These are phyloP conservation scores for Pterocles gutturalis DNA, from an alignment of 2,113 vertebrate species.

Conservation along the genomic window DNA sequence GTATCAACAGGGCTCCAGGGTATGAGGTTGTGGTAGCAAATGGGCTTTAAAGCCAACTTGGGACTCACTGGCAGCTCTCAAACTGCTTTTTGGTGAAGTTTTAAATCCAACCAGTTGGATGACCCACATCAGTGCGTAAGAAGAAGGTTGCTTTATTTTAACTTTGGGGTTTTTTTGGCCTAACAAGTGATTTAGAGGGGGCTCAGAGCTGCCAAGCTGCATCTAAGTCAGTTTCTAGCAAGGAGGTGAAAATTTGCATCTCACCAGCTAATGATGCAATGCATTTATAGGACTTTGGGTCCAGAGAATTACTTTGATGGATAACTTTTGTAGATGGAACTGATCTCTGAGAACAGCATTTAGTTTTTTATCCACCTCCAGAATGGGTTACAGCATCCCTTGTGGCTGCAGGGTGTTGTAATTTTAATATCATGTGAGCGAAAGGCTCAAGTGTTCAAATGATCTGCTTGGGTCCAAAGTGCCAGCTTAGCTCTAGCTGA, in stretches of 20 bases:
- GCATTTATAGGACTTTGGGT: neutral
- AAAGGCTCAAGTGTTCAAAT: neutral
- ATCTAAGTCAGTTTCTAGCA: neutral
- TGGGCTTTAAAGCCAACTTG: neutral
- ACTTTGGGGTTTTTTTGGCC: neutral
- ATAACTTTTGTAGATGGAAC: neutral
- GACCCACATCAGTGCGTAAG: neutral
- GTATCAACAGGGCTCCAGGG: neutral
- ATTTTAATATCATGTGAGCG: neutral
- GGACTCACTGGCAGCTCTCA: neutral
- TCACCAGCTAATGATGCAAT: neutral
- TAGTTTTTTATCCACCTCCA: neutral
- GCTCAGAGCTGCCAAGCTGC: neutral
- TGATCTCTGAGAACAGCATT: neutral
- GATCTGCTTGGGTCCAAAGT: neutral
- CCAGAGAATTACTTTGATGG: neutral
- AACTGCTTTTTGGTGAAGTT: neutral
- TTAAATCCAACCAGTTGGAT: neutral
- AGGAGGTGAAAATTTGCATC: neutral
- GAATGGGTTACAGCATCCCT: neutral
- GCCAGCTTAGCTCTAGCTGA: neutral
- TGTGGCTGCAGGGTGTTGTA: neutral
- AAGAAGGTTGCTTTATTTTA: neutral
- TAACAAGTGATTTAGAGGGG: neutral
- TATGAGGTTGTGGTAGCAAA: neutral